Percentiles rank a stretch among this genome's conserved stretches.
These are phyloP conservation scores for Hypsibius dujardini DNA, from an alignment of 1,140 invertebrate species.

Conservation along the genomic window DNA sequence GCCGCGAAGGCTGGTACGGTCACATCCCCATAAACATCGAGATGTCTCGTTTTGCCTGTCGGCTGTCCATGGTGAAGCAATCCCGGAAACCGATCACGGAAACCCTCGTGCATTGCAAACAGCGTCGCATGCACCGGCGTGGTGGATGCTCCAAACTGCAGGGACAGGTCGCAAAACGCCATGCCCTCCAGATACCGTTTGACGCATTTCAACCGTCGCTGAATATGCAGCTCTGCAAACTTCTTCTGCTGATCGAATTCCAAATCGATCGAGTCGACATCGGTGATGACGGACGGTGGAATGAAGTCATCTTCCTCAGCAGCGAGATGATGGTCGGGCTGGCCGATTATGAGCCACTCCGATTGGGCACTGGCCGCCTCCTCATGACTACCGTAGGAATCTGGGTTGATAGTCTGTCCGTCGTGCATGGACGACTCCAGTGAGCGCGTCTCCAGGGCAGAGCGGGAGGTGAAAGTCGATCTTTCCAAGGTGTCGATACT, in stretches of 20 bases:
- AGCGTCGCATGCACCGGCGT: background rate
- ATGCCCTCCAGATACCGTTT: background rate
- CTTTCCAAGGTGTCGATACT: too few species aligned
- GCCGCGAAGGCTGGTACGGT: background rate
- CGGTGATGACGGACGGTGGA: background rate
- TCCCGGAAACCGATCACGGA: background rate
- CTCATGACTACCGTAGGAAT: constrained; percentile 3
- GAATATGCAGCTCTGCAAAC: background rate
- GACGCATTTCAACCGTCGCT: background rate
- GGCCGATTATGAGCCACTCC: background rate
- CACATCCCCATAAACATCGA: background rate
- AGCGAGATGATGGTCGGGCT: background rate
- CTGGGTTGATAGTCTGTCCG: background rate
- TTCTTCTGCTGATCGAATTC: constrained; percentile 1
- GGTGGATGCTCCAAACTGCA: background rate
- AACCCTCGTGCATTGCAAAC: background rate
- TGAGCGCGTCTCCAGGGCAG: too few species aligned
- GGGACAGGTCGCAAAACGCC: background rate
- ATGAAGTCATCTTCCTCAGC: background rate
- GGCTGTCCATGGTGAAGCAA: background rate
- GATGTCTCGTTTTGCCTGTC: background rate
- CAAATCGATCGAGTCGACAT: background rate
- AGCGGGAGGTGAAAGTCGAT: too few species aligned
- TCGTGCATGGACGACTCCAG: background rate
- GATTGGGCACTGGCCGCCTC: background rate